Evolutionary conservation across 2,797 vertebrate species (phyloP).

Genomic region (Meriones psammophilus): DNA sequence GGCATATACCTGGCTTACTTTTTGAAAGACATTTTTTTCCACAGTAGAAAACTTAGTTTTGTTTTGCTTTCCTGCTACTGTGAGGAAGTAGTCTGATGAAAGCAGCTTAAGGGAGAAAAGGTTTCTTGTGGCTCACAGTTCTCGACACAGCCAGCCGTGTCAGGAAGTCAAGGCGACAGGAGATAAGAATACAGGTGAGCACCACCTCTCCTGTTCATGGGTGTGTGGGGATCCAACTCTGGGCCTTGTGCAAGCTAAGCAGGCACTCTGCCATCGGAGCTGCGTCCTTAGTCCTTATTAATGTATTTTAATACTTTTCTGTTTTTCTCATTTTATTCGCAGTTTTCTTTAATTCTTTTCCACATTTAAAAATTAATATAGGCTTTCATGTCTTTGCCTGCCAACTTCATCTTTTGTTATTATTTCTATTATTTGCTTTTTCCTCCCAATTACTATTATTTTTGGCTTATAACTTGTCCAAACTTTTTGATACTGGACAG

Average conservation of each 20-base stretch:
- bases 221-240: not conserved
- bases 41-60: not conserved
- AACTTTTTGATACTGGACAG: not conserved
- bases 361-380: not conserved
- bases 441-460: not conserved
- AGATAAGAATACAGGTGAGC: no score
- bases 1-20: not conserved
- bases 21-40: not conserved
- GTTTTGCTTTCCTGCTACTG: not conserved
- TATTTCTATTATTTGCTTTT: not conserved
- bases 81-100: not conserved
- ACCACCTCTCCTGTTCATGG: no score
- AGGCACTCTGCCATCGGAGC: not conserved
- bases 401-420: not conserved
- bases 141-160: no score
- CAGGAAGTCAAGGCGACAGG: not conserved
- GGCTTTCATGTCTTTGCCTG: not conserved
- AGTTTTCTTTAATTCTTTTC: not conserved
- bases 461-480: no score
- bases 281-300: not conserved
- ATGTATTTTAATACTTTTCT: not conserved
- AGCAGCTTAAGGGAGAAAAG: not conserved
- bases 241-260: not conserved
- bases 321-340: not conserved
- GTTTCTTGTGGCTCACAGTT: not conserved